phyloP scores from a whole-genome alignment of 2,797 vertebrate species.

The Falco rusticolus region DNA sequence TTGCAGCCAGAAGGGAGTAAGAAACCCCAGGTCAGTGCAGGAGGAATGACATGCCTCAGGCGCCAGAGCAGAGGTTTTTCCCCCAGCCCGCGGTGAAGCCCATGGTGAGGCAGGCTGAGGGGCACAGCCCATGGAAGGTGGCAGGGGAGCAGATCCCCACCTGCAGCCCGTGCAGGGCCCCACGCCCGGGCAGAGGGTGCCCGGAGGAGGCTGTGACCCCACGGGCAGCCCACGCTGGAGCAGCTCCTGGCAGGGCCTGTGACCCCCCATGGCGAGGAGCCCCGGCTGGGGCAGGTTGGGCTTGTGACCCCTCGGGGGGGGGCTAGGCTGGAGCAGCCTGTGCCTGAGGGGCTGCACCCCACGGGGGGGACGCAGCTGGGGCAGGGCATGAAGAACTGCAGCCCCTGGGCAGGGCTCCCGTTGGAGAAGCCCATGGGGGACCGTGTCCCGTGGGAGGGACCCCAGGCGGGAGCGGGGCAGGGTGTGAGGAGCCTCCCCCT shows the following conservation, averaged over 20 bases:
- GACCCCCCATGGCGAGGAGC: too few relatives aligned
- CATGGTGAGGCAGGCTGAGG: background rate
- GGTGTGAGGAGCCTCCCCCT: too few relatives aligned
- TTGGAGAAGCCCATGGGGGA: background rate
- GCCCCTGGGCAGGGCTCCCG: background rate
- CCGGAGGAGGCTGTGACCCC: too few relatives aligned
- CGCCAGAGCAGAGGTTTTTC: too few relatives aligned
- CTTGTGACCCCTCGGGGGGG: too few relatives aligned
- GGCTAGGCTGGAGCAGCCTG: background rate
- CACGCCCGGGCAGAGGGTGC: background rate
- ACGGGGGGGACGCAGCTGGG: background rate
- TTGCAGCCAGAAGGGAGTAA: background rate
- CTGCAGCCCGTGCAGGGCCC: background rate
- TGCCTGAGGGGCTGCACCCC: too few relatives aligned
- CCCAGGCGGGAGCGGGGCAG: background rate
- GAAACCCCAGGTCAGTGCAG: background rate
- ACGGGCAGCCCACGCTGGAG: too few relatives aligned
- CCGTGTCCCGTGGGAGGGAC: fast-evolving
- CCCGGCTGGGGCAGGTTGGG: too few relatives aligned
- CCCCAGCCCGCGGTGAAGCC: background rate
- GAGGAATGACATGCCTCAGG: too few relatives aligned
- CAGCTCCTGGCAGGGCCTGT: background rate
- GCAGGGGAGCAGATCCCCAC: fast-evolving
- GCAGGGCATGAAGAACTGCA: background rate
- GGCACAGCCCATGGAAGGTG: too few relatives aligned